Conservation (phyloP, 2,113 vertebrate species). For the Fukomys damarensis region DNA sequence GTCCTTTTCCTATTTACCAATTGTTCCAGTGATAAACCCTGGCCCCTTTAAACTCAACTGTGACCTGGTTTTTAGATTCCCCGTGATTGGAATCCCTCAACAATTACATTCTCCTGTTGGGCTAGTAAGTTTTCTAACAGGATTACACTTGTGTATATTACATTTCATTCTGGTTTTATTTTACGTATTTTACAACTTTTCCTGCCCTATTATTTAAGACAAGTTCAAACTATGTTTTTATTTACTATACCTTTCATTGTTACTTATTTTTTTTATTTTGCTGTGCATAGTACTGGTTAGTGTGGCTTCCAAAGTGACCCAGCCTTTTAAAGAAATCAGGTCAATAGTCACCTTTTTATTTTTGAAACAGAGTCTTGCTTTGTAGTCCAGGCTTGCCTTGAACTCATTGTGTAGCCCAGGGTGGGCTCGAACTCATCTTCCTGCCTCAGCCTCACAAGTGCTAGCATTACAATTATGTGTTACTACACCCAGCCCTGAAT, state of each 20-base stretch:
- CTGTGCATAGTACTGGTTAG: background rate
- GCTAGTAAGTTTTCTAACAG: background rate
- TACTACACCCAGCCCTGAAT: background rate
- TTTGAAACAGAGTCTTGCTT: background rate
- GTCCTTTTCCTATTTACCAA: background rate
- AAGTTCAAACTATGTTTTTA: conserved; percentile 24
- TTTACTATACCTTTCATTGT: background rate
- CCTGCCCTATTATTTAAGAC: conserved; percentile 18
- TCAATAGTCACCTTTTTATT: background rate
- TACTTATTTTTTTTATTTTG: background rate
- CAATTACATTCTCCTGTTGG: background rate
- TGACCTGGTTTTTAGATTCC: background rate
- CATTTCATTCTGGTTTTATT: background rate
- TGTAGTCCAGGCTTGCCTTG: background rate
- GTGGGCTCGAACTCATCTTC: background rate
- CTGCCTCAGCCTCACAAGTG: background rate
- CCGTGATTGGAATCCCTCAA: background rate
- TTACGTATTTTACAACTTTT: background rate
- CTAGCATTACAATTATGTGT: background rate
- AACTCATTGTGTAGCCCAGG: background rate
- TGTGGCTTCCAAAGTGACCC: background rate
- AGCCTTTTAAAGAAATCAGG: background rate
- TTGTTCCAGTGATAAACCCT: background rate
- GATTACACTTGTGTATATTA: background rate
- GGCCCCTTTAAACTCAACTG: background rate